phyloP scores from a whole-genome alignment of 1,140 invertebrate species.

The Bombus pyrosoma region DNA sequence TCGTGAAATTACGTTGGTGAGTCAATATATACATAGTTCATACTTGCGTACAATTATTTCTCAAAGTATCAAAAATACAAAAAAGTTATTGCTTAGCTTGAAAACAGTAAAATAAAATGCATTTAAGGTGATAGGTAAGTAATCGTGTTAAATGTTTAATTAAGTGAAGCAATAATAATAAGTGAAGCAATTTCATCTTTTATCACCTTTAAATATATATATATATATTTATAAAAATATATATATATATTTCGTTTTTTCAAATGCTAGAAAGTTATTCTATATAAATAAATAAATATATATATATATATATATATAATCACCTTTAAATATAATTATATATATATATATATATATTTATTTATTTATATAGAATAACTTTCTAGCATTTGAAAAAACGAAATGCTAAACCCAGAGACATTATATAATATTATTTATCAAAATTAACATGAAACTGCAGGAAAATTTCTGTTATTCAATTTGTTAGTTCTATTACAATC shows the following conservation, averaged over 20 bases:
- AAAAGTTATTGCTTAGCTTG: background rate
- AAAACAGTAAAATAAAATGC: background rate
- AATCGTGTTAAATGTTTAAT: background rate
- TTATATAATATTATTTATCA: background rate
- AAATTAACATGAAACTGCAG: background rate
- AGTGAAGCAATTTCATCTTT: too few species aligned
- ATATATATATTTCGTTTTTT: background rate
- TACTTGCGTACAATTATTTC: background rate
- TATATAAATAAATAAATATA: too few species aligned
- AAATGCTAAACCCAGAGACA: background rate
- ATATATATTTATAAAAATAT: background rate
- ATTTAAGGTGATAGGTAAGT: background rate
- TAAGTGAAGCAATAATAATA: too few species aligned
- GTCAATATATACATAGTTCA: background rate
- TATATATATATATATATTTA: background rate
- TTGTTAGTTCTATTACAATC: background rate
- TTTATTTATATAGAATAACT: background rate
- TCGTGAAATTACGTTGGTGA: background rate
- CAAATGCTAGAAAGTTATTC: too few species aligned
- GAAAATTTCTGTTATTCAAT: too few species aligned
- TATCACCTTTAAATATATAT: too few species aligned
- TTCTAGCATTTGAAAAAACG: background rate
- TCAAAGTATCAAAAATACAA: background rate
- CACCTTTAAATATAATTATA: too few species aligned
- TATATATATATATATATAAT: too few species aligned